A percentile compares a stretch with the other conserved stretches of the same genome.
These are phyloP conservation scores for Fulica atra DNA, from an alignment of 2,113 vertebrate genomes.

Conservation along the genomic window DNA sequence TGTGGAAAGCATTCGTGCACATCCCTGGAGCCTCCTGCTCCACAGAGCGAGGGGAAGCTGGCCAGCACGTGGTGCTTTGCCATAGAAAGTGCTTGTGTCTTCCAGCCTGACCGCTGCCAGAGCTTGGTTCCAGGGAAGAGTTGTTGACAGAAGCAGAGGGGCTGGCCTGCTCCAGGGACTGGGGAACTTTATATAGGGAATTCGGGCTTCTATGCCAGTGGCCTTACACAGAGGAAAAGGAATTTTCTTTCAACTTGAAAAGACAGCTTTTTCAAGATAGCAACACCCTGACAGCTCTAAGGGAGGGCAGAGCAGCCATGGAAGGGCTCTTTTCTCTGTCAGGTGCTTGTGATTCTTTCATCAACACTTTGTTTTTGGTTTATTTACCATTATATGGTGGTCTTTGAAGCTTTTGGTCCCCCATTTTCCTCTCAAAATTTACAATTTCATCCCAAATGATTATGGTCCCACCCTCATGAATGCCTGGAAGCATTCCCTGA, in stretches of 20 bases:
- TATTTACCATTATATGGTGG: not conserved
- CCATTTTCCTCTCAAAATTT: not conserved
- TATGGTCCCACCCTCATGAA: not conserved
- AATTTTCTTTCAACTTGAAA: not conserved
- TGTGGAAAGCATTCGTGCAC: not conserved
- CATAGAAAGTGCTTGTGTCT: not conserved
- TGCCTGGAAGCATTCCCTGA: not conserved
- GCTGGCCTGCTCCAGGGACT: not conserved
- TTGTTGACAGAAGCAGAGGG: not conserved
- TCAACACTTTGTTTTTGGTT: not conserved
- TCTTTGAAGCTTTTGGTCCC: not conserved
- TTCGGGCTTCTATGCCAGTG: not conserved
- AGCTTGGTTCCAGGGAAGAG: not conserved
- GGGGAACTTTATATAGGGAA: not conserved
- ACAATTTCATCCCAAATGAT: not conserved
- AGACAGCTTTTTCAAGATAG: not conserved
- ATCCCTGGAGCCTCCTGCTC: not conserved
- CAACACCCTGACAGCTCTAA: not conserved
- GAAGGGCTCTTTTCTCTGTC: not conserved
- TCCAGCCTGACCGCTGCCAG: not conserved
- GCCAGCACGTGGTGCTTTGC: not conserved
- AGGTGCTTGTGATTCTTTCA: not conserved
- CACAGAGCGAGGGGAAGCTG: not conserved
- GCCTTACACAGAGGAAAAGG: not conserved
- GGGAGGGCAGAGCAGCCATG: not conserved